These are phyloP conservation scores for Drosophila nebulosa DNA, from an alignment of 1,140 invertebrate species.

Conservation along the genomic window DNA sequence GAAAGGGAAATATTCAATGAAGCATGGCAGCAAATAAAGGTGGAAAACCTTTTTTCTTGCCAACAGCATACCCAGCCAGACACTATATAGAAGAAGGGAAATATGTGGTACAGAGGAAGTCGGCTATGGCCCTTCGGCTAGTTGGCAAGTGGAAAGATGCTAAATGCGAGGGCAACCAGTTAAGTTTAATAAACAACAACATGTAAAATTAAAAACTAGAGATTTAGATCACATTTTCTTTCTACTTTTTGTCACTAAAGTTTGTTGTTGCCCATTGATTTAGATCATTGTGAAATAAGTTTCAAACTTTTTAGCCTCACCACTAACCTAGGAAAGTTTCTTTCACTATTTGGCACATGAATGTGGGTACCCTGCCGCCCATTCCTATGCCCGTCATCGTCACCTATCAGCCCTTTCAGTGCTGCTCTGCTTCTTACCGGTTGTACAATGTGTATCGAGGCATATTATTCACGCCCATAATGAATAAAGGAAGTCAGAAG, in stretches of 20 bases:
- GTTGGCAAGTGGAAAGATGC: background rate
- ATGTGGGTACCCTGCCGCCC: background rate
- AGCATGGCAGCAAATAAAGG: slow-evolving; percentile 60
- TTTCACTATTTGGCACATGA: slow-evolving; percentile 17
- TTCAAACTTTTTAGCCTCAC: background rate
- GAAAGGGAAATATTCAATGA: slow-evolving; percentile 64
- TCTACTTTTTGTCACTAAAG: too few species aligned
- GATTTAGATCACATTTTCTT: too few species aligned
- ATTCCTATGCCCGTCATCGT: background rate
- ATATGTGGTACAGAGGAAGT: background rate
- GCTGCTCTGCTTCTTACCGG: background rate
- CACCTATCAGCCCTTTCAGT: background rate
- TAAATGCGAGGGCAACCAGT: background rate
- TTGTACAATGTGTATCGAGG: slow-evolving; percentile 33
- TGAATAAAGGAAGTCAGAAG: slow-evolving; percentile 43
- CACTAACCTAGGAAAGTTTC: background rate
- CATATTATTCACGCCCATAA: slow-evolving; percentile 67
- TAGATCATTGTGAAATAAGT: too few species aligned
- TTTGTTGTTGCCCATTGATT: too few species aligned
- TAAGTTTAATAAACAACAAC: background rate
- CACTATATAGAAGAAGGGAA: background rate
- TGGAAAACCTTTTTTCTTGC: slow-evolving; percentile 51
- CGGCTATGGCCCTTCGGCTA: background rate
- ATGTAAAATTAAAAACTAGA: background rate
- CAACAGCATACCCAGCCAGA: slow-evolving; percentile 14